Evolutionary conservation across 2,888 invertebrate species (phyloP), one percentile per base, ranked within the genome.

Genomic region (Empis stercorea): DNA sequence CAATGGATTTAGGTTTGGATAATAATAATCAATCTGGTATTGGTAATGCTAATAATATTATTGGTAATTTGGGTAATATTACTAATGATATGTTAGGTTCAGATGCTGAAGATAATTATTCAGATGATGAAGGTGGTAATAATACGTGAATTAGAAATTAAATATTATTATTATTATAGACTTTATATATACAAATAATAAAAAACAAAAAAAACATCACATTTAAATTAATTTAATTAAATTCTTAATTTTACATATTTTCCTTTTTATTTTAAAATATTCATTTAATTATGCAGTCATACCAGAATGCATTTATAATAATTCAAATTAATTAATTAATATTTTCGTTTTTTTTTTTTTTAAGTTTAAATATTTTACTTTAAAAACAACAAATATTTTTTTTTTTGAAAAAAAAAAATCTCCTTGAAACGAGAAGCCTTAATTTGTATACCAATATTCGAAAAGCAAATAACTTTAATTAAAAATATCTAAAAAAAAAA

Each of bases 91-190:
- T 20, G 13, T 27, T 40, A 40, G 40, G 40, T 16, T 66, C 65
- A 41, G 67, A 67, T 54, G 62, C 57, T 49, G 68, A 68, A 23
- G 68, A 68, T 37, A 66, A 63, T 49, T 68, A 66, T 56, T 67
- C 68, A 40, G 68, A 68, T 54, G 68, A 68, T 51, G 68, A 68
- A 49, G 66, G 65, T 32, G 66, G 64, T 46, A 67, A 65, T 50
- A 65, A 68, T 51, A 64, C 68, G 61, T 67, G 50, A 54, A 51
- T 50, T 47, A 43, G 42, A 48, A 39, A 36, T 23, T 36, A n/a
- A 23, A 27, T 10, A 13, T 27, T 41, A 5, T 13, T 32, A 32
- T 13, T 13, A 32, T 32, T 13, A 42, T 11, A n/a, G 13, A 30
- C 10, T 30, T 10, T 30, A n/a, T 27, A 10, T 13, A 23, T n/a